Evolutionary conservation across 1,140 invertebrate species (phyloP).

Genomic region (Bombus polaris): DNA sequence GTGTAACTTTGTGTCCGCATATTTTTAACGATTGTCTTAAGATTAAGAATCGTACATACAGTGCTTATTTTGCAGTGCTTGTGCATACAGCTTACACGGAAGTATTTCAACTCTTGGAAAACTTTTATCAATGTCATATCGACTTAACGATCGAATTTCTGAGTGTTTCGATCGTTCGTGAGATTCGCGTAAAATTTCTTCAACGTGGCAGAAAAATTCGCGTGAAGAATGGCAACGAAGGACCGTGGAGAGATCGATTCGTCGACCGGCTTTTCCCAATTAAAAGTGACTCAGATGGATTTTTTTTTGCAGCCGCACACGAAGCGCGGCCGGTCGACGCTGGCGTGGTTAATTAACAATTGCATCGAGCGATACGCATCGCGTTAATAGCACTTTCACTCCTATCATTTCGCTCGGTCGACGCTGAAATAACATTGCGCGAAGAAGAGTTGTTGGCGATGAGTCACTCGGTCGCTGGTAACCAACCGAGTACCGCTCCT

Average conservation of each 20-base stretch:
- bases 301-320: neutral
- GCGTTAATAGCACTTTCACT: constrained; percentile 52
- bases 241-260: neutral
- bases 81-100: too few relatives aligned
- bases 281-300: constrained; percentile 14
- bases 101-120: too few relatives aligned
- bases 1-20: neutral
- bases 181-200: neutral
- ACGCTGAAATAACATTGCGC: constrained; percentile 25
- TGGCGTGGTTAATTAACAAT: constrained; percentile 48
- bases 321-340: neutral
- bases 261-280: constrained; percentile 6
- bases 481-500: neutral
- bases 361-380: constrained; percentile 45
- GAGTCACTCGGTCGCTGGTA: constrained; percentile 11
- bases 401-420: constrained; percentile 31
- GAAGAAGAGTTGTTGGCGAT: constrained; percentile 41
- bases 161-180: neutral
- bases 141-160: constrained; percentile 7
- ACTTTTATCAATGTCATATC: too few relatives aligned
- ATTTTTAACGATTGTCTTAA: neutral
- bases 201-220: neutral
- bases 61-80: too few relatives aligned
- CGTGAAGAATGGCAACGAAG: neutral
- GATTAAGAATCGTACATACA: too few relatives aligned